These are phyloP conservation scores for Drosophila obscura DNA, from an alignment of 1,140 invertebrate genomes.

Conservation along the genomic window DNA sequence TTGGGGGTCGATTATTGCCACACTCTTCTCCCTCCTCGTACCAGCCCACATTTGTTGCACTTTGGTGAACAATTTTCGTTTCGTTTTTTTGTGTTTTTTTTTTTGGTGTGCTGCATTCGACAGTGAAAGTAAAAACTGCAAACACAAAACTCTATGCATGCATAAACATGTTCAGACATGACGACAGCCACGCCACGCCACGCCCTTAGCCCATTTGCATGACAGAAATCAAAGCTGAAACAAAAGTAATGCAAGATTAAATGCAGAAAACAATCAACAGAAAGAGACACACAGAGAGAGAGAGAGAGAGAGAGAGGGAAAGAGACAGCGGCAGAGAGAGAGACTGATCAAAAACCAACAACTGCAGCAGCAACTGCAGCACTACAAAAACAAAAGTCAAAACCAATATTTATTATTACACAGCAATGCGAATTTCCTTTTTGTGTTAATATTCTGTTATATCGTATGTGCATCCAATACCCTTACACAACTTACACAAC, in stretches of 20 bases:
- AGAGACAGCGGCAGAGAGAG: constrained; percentile 20
- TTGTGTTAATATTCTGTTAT: constrained; percentile 11
- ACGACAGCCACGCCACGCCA: constrained; percentile 37
- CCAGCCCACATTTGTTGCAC: constrained; percentile 42
- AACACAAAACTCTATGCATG: constrained; percentile 60
- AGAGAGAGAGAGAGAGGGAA: background rate
- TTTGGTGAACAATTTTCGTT: constrained; percentile 31
- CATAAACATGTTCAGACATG: constrained; percentile 48
- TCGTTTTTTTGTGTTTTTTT: constrained; percentile 10
- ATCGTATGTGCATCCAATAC: constrained; percentile 17
- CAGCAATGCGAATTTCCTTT: constrained; percentile 64
- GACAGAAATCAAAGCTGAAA: constrained; percentile 72
- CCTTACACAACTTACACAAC: constrained; percentile 21
- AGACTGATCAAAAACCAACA: constrained; percentile 33
- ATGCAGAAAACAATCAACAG: constrained; percentile 63
- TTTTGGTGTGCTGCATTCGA: constrained; percentile 21
- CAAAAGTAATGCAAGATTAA: constrained; percentile 74
- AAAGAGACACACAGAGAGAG: constrained; percentile 10
- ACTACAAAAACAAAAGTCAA: constrained; percentile 63
- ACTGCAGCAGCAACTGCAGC: constrained; percentile 11
- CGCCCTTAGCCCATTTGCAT: constrained; percentile 65
- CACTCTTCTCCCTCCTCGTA: too few species aligned
- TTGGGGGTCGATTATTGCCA: too few species aligned
- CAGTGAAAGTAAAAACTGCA: constrained; percentile 68
- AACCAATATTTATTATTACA: constrained; percentile 80